phyloP scores from a whole-genome alignment of 2,888 invertebrate species.

The Drosophila meridionalis region DNA sequence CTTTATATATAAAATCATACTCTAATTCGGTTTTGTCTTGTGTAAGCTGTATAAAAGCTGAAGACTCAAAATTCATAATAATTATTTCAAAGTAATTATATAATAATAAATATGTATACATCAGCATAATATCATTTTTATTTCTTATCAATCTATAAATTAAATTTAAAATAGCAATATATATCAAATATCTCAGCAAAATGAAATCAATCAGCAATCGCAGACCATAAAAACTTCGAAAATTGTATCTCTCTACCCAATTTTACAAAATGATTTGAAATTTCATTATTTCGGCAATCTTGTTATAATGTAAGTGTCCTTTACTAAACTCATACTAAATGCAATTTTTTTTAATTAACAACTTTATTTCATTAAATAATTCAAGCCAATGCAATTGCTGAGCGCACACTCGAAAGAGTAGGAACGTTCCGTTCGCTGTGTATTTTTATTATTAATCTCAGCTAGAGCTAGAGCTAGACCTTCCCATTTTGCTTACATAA shows the following conservation, averaged over 20 bases:
- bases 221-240: too few relatives aligned
- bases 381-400: neutral
- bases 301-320: neutral
- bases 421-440: slow-evolving; percentile 13
- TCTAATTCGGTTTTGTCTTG: neutral
- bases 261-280: too few relatives aligned
- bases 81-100: neutral
- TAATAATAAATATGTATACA: neutral
- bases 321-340: neutral
- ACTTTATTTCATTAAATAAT: too few relatives aligned
- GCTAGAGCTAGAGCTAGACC: neutral
- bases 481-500: neutral
- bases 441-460: neutral
- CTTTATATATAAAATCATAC: neutral
- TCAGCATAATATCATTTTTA: neutral
- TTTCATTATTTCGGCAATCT: neutral
- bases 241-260: too few relatives aligned
- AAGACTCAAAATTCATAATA: neutral
- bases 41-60: neutral
- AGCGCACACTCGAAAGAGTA: slow-evolving; percentile 2
- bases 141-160: neutral
- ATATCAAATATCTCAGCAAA: neutral
- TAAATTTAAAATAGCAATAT: neutral
- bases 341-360: neutral
- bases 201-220: too few relatives aligned